These are phyloP conservation scores for Melanotus villosus DNA, from an alignment of 2,888 invertebrate genomes.

Conservation along the genomic window DNA sequence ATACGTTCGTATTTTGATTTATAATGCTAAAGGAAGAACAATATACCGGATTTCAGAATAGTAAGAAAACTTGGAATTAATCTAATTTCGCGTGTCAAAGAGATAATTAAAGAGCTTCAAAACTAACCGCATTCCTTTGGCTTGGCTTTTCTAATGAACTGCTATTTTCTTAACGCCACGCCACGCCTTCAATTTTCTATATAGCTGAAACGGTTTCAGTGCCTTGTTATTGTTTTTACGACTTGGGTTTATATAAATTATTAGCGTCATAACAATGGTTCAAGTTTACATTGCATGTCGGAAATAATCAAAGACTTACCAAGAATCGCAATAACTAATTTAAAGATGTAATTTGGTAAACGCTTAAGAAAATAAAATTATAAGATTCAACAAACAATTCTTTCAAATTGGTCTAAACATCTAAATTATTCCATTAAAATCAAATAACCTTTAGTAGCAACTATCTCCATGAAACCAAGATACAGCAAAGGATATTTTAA, in stretches of 20 bases:
- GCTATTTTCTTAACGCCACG: background rate
- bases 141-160: slow-evolving; percentile 21
- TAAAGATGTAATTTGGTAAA: too few relatives aligned
- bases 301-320: too few relatives aligned
- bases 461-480: too few relatives aligned
- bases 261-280: background rate
- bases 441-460: too few relatives aligned
- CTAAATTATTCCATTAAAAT: too few relatives aligned
- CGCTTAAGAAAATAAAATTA: too few relatives aligned
- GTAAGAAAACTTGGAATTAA: slow-evolving; percentile 7
- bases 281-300: background rate
- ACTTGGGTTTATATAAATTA: background rate
- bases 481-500: too few relatives aligned
- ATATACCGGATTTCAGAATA: background rate
- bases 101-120: slow-evolving; percentile 1
- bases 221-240: too few relatives aligned
- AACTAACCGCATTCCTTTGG: background rate
- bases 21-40: background rate
- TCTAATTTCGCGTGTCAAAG: slow-evolving; percentile 12
- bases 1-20: background rate
- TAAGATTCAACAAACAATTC: too few relatives aligned
- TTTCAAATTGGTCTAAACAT: too few relatives aligned
- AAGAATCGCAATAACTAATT: too few relatives aligned
- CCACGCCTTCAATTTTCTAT: background rate
- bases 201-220: too few relatives aligned